Conservation (phyloP, 2,113 vertebrate genomes). For the Odocoileus virginianus region DNA sequence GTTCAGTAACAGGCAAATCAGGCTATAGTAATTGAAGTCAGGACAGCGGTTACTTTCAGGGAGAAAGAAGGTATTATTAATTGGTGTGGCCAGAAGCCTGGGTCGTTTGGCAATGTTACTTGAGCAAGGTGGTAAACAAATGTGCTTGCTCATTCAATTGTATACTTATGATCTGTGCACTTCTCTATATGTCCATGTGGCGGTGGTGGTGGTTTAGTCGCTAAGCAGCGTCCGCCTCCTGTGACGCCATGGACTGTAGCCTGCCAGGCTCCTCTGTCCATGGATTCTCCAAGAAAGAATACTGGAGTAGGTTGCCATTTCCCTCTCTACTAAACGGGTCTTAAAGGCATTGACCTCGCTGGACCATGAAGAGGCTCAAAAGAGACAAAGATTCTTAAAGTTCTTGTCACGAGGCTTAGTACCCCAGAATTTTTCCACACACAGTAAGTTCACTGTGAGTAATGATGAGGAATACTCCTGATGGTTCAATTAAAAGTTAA, state of each 20-base stretch:
- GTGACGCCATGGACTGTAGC: background rate
- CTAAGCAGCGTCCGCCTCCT: background rate
- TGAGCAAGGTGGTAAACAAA: background rate
- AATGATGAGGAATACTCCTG: background rate
- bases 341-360: background rate
- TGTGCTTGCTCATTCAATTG: background rate
- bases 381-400: background rate
- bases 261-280: background rate
- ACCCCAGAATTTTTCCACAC: background rate
- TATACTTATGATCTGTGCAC: background rate
- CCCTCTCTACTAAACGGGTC: background rate
- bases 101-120: background rate
- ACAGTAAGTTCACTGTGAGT: background rate
- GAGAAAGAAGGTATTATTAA: background rate
- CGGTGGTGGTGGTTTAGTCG: background rate
- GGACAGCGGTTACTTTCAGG: background rate
- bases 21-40: background rate
- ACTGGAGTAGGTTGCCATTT: background rate
- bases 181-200: background rate
- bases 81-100: background rate
- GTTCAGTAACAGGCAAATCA: background rate
- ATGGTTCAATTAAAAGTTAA: background rate
- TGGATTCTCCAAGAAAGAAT: background rate
- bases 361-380: background rate
- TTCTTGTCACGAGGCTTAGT: background rate